These are phyloP conservation scores for Cyprinus carpio DNA, from an alignment of 2,113 vertebrate genomes.

Conservation along the genomic window DNA sequence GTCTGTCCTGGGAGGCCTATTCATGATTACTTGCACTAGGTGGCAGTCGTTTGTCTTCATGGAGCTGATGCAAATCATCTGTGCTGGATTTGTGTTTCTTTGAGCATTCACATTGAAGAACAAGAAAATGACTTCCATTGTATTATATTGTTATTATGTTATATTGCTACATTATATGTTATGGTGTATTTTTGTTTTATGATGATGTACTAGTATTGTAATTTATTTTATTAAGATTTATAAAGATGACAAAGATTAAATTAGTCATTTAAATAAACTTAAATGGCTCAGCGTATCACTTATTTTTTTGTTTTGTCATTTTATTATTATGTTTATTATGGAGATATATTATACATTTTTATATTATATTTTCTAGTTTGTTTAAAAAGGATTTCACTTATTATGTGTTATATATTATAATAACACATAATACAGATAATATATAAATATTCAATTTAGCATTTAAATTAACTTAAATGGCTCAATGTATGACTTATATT, in stretches of 20 bases:
- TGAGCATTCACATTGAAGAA: neutral
- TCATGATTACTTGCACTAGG: constrained; percentile 98
- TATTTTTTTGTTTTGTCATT: neutral
- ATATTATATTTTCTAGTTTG: neutral
- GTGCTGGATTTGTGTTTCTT: neutral
- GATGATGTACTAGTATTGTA: neutral
- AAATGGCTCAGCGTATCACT: neutral
- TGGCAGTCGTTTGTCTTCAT: constrained; percentile 65
- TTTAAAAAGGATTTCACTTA: too few species aligned
- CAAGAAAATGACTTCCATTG: neutral
- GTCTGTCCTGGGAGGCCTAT: constrained; percentile 90
- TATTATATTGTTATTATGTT: neutral
- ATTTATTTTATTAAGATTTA: constrained; percentile 6
- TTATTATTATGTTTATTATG: neutral
- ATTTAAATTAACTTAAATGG: neutral
- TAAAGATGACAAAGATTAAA: neutral
- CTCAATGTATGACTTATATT: too few species aligned
- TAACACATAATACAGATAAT: too few species aligned
- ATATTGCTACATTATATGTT: neutral
- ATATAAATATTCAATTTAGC: too few species aligned
- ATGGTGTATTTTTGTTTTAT: neutral
- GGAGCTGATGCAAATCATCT: neutral
- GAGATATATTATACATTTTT: neutral
- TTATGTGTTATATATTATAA: too few species aligned
- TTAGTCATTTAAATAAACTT: neutral